phyloP scores from a whole-genome alignment of 2,113 vertebrate species.

The Scophthalmus maximus region DNA sequence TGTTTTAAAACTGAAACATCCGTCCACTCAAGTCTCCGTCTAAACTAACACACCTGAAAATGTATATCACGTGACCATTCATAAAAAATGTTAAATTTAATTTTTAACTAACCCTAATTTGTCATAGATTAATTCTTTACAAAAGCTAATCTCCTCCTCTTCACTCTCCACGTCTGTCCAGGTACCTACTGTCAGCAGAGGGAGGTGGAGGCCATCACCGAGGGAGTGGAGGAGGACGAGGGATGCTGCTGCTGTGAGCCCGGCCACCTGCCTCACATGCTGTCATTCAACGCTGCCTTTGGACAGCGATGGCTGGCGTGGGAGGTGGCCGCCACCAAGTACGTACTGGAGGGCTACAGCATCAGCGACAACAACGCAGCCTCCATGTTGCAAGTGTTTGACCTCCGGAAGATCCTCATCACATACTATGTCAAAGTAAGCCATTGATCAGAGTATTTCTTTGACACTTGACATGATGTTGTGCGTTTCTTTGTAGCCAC shows the following conservation, averaged over 20 bases:
- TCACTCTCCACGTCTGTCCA: conserved; percentile 67
- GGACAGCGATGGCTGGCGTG: conserved; percentile 95
- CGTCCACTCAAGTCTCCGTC: no score
- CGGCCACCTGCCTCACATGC: conserved; percentile 89
- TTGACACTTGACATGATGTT: no score
- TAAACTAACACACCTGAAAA: no score
- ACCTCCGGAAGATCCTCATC: conserved; percentile 93
- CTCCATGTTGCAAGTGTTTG: conserved; percentile 93
- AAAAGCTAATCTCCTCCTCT: no score
- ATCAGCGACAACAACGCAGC: conserved; percentile 94
- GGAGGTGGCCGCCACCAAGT: conserved; percentile 93
- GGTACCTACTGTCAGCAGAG: conserved; percentile 94
- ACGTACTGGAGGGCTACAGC: conserved; percentile 93
- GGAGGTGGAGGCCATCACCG: conserved; percentile 93
- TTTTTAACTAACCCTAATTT: no score
- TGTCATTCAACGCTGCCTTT: conserved; percentile 93
- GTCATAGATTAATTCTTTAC: no score
- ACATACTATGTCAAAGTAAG: conserved; percentile 93
- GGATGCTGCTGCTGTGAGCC: conserved; percentile 95
- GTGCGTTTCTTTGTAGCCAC: neutral
- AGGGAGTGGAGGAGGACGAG: conserved; percentile 93
- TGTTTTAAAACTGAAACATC: no score
- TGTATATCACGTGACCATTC: no score
- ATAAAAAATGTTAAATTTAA: no score
- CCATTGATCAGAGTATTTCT: neutral